Base-by-base conservation (phyloP, 2,888 invertebrate genomes). In the Asteroscopus sphinx region DNA sequence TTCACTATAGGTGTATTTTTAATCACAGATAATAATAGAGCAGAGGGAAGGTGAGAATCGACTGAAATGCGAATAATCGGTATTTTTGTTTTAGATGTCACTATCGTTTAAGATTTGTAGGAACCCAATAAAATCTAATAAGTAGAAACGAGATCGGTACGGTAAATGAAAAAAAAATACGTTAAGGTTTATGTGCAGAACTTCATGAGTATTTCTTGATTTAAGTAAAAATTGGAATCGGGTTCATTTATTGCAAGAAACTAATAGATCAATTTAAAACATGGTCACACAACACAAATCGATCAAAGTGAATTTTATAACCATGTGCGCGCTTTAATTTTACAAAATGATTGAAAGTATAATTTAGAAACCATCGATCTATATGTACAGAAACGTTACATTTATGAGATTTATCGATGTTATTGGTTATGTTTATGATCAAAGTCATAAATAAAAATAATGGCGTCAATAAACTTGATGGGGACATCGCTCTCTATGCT, bases 371-470 rank as follows among this genome's bases (percentile, higher is more conserved):
- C n/a, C n/a, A n/a, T n/a, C n/a, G n/a, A n/a, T n/a, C n/a, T n/a
- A n/a, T n/a, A n/a, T n/a, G n/a, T n/a, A n/a, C n/a, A n/a, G n/a
- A n/a, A 51, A 58, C 15, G 28, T 44, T 42, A 33, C n/a, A 33
- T 36, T 36, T 13, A 16, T 51, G 2, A 59, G 26, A 66, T 59
- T 45, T 53, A 66, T 59, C 13, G 47, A 52, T 28, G 21, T 45
- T 46, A 30, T 36, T 44, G 33, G 39, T 39, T 28, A n/a, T 2
- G 13, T 35, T 42, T 25, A 8, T 41, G 5, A 30, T 12, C 5
- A 5, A 21, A 33, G 8, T n/a, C 28, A 42, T 46, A 37, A 46
- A 28, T 35, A 17, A 25, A 56, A 33, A 46, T 42, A 42, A 39
- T 41, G 32, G 16, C 32, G 32, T 41, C 35, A 45, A 28, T 53